Base-by-base conservation (phyloP, 1,140 invertebrate genomes). In the Drosophila bocki region DNA sequence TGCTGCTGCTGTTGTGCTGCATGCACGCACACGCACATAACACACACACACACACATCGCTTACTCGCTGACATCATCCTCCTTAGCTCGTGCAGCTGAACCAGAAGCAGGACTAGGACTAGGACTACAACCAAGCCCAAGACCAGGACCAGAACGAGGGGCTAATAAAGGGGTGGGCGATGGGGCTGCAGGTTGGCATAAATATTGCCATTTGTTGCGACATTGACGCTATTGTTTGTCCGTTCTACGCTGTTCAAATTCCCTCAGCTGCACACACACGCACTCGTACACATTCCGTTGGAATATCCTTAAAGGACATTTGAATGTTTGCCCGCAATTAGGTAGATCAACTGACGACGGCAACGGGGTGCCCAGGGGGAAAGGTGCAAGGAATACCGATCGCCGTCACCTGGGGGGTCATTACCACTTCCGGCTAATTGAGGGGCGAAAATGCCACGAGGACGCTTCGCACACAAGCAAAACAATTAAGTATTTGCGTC, bases 61-160 rank as follows among this genome's bases (percentile, higher is more conserved):
- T 29, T 39, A 67, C 74, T 81, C 85, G 85, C 85, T 88, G 85
- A 88, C 85, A 90, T 88, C 85, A 90, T 88, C 84, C 71, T 68
- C 70, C 69, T 67, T 80, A 50, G 78, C 50, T 68, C 42, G 47
- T 63, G 58, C 51, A 54, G 53, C 53, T 56, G 35, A 56, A 56
- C 35, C 53, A 56, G 53, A 39, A 56, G 53, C 35, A n/a, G 53
- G 35, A 39, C 35, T 12, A 19, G 50, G 3, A 53, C 17, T 22
- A 56, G 33, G 32, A 54, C n/a, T 4, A 17, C 11, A 11, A 53
- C 51, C 3, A 35, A 15, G 33, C 37, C 53, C 35, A 26, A 11
- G 35, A 39, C 33, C 35, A 54, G 11, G 17, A 15, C 12, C 50
- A 35, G 7, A 39, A 42, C 54, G 33, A 26, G 13, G 26, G 29